These are phyloP conservation scores for Heterohyrax brucei DNA, from an alignment of 2,797 vertebrate genomes.

Conservation along the genomic window DNA sequence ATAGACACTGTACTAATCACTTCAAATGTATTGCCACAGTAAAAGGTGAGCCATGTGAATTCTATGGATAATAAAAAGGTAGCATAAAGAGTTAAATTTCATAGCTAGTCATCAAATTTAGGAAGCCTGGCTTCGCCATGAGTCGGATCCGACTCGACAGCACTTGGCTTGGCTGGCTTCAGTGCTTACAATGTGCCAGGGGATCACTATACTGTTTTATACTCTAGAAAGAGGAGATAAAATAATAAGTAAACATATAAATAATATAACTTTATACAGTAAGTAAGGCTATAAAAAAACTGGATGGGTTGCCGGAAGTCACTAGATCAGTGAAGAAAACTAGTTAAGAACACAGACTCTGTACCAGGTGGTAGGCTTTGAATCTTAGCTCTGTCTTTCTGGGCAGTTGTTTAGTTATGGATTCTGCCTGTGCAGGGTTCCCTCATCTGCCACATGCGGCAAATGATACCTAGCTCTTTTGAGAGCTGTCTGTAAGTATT, in stretches of 20 bases:
- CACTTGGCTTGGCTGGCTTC: neutral
- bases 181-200: neutral
- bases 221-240: constrained; percentile 40
- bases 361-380: neutral
- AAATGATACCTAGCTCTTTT: neutral
- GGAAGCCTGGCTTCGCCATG: neutral
- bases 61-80: constrained; percentile 15
- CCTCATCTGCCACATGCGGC: neutral
- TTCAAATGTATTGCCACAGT: neutral
- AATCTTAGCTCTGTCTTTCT: neutral
- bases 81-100: neutral
- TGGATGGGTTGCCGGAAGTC: neutral
- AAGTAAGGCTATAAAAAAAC: neutral
- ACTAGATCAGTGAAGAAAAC: neutral
- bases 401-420: neutral
- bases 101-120: constrained; percentile 11
- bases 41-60: neutral
- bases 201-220: neutral
- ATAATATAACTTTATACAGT: neutral
- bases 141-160: no score
- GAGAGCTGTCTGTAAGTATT: neutral
- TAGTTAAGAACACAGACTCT: neutral
- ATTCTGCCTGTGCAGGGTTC: neutral
- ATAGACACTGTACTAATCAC: neutral
- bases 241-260: neutral